These are phyloP conservation scores for Torymus tubicola DNA, from an alignment of 2,888 invertebrate genomes.

Conservation along the genomic window DNA sequence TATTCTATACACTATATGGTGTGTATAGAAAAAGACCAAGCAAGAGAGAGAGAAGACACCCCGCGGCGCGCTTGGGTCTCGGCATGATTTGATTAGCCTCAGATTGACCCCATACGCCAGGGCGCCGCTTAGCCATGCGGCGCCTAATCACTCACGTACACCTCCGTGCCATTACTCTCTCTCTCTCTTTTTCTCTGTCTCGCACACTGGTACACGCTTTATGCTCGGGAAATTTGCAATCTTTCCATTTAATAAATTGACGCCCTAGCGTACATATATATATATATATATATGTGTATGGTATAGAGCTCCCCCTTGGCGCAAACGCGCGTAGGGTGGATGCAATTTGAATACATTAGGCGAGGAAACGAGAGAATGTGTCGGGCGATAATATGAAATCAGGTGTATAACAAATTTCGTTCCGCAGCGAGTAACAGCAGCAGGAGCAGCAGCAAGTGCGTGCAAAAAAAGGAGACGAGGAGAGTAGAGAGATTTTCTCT, in stretches of 20 bases:
- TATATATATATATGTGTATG: no score
- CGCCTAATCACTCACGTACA: constrained; percentile 69
- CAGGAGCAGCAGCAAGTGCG: not conserved
- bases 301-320: no score
- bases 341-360: constrained; percentile 74
- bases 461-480: not conserved
- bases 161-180: constrained; percentile 74
- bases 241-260: constrained; percentile 77
- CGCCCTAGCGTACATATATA: constrained; percentile 54
- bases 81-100: constrained; percentile 77
- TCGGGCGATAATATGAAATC: constrained; percentile 53
- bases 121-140: constrained; percentile 62
- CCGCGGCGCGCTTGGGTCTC: constrained; percentile 64
- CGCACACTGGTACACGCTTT: constrained; percentile 69
- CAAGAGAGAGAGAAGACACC: constrained; percentile 58
- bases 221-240: constrained; percentile 76
- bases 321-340: constrained; percentile 65
- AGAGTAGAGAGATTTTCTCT: constrained; percentile 10
- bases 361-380: constrained; percentile 17
- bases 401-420: constrained; percentile 54
- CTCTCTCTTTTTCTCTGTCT: constrained; percentile 65
- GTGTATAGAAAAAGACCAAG: no score
- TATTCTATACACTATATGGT: no score
- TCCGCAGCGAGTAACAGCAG: constrained; percentile 23
- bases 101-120: constrained; percentile 74